Conservation (phyloP, 2,888 invertebrate genomes). For the Nomada ruficornis region DNA sequence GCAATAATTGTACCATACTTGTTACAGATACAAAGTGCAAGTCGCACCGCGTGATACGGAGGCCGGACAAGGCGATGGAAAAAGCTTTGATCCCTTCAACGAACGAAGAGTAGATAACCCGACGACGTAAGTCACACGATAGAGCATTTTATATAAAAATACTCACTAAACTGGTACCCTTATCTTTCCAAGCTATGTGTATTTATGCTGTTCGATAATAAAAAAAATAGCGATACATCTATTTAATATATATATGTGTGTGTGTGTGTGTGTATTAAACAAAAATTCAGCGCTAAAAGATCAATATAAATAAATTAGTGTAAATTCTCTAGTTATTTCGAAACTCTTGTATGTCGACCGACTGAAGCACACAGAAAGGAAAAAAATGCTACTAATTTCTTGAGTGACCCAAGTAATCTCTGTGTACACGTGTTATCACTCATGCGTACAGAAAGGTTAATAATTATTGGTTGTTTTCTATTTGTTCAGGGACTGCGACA, state of each 20-base stretch:
- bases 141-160: conserved; percentile 5
- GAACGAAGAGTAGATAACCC: conserved; percentile 90
- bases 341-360: no score
- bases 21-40: conserved; percentile 86
- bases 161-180: background rate
- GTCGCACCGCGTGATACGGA: conserved; percentile 87
- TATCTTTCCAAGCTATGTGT: background rate
- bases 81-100: conserved; percentile 90
- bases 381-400: background rate
- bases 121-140: conserved; percentile 89
- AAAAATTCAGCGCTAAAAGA: no score
- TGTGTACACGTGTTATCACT: background rate
- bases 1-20: conserved; percentile 43
- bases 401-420: background rate
- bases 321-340: no score
- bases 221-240: no score
- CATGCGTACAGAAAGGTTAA: background rate
- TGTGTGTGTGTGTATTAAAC: no score
- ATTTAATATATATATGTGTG: no score
- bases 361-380: no score
- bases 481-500: conserved; percentile 92
- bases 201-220: background rate
- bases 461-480: conserved; percentile 16
- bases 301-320: no score
- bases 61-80: conserved; percentile 83